Evolutionary conservation across 2,888 invertebrate genomes (phyloP).

Genomic region (Leucania comma): DNA sequence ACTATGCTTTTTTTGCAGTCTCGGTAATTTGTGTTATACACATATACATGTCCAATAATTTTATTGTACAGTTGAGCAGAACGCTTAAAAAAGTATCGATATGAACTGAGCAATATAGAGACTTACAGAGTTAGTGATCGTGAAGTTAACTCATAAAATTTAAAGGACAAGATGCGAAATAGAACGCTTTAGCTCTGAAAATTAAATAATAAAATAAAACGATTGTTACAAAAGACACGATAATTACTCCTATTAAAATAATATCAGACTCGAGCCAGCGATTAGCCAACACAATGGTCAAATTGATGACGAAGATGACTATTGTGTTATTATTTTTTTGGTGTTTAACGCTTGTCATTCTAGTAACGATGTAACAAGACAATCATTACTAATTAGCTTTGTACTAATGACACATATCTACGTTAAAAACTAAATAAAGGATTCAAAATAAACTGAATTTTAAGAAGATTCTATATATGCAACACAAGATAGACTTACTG

Average conservation of each 20-base stretch:
- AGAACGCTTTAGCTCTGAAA: neutral
- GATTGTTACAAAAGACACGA: conserved; percentile 32
- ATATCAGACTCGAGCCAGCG: conserved; percentile 25
- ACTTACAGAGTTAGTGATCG: conserved; percentile 1
- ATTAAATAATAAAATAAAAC: conserved; percentile 31
- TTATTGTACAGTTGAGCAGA: no score
- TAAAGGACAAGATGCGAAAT: conserved; percentile 25
- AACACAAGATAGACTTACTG: neutral
- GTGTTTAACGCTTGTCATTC: conserved; percentile 7
- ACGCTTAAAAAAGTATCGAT: no score
- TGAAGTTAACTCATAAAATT: conserved; percentile 15
- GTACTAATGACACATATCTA: neutral
- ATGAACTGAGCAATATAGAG: neutral
- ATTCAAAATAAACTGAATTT: neutral
- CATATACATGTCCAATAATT: no score
- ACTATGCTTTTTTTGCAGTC: no score
- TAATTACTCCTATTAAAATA: conserved; percentile 53
- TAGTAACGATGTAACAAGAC: conserved; percentile 6
- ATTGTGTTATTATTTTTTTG: conserved; percentile 22
- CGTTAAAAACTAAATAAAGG: neutral
- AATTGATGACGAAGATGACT: conserved; percentile 29
- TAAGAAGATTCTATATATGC: neutral
- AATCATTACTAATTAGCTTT: conserved; percentile 14
- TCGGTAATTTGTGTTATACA: no score
- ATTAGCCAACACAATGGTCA: conserved; percentile 35